These are phyloP conservation scores for Nomada lathburiana DNA, from an alignment of 2,888 invertebrate species.

Conservation along the genomic window DNA sequence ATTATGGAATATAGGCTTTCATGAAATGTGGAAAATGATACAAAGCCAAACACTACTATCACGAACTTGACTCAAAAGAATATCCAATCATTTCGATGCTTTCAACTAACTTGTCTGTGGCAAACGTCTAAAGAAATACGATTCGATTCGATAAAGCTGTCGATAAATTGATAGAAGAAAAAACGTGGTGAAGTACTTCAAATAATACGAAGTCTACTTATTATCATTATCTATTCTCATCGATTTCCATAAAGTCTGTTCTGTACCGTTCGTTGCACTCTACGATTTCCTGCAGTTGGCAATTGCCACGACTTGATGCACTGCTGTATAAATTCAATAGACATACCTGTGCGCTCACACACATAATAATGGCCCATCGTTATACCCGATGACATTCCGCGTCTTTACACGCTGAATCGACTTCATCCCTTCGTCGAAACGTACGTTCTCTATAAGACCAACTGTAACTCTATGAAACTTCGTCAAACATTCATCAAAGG, in stretches of 20 bases:
- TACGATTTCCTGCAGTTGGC: constrained; percentile 54
- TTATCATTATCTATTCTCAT: constrained; percentile 39
- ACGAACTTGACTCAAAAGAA: not conserved
- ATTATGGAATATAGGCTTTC: too few species aligned
- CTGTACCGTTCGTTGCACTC: constrained; percentile 47
- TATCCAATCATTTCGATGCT: not conserved
- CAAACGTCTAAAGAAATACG: too few species aligned
- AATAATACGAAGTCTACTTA: constrained; percentile 37
- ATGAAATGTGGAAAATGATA: too few species aligned
- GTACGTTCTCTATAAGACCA: not conserved
- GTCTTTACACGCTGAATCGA: constrained; percentile 34
- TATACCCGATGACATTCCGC: constrained; percentile 10
- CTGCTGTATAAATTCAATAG: constrained; percentile 50
- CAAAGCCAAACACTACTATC: too few species aligned
- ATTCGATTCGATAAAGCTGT: not conserved
- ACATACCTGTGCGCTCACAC: constrained; percentile 12
- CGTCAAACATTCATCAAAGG: too few species aligned
- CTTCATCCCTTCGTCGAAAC: constrained; percentile 14
- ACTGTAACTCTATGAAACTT: not conserved
- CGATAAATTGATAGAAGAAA: constrained; percentile 1
- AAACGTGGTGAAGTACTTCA: constrained; percentile 8
- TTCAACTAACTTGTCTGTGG: not conserved
- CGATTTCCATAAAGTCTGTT: constrained; percentile 50
- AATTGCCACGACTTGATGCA: constrained; percentile 52
- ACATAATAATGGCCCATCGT: not conserved